A percentile compares a stretch with the other conserved stretches of the same genome.
These are phyloP conservation scores for Excalfactoria chinensis DNA, from an alignment of 2,113 vertebrate species.

Conservation along the genomic window DNA sequence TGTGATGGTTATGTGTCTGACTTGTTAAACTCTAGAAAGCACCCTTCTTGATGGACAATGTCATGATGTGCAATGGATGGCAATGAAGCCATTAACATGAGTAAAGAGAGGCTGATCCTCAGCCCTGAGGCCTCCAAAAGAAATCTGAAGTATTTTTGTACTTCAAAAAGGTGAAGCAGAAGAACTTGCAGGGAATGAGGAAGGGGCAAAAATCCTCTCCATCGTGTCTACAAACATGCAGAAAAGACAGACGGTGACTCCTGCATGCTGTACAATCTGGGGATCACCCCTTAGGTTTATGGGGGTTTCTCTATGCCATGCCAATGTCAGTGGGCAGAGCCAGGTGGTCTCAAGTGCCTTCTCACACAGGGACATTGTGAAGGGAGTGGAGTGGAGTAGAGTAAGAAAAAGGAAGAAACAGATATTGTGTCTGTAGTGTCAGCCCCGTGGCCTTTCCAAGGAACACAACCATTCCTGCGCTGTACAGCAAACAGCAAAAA, in stretches of 20 bases:
- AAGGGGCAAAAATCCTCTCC: neutral
- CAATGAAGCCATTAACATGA: neutral
- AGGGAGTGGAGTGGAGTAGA: neutral
- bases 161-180: neutral
- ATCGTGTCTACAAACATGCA: neutral
- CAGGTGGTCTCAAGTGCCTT: neutral
- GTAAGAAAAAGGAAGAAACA: neutral
- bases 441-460: neutral
- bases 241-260: neutral
- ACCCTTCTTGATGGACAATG: neutral
- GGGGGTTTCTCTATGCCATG: neutral
- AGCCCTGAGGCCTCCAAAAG: neutral
- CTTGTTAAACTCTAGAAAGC: conserved; percentile 36
- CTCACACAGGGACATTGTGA: neutral
- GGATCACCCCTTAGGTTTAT: neutral
- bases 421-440: neutral
- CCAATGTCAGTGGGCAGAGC: neutral
- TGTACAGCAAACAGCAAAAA: neutral
- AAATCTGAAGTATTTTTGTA: neutral
- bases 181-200: neutral
- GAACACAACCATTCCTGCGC: neutral
- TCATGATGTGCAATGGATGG: neutral
- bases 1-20: conserved; percentile 13
- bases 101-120: neutral
- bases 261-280: rapidly evolving